Conservation (phyloP, 2,888 invertebrate genomes). For the Aphidoletes aphidimyza region DNA sequence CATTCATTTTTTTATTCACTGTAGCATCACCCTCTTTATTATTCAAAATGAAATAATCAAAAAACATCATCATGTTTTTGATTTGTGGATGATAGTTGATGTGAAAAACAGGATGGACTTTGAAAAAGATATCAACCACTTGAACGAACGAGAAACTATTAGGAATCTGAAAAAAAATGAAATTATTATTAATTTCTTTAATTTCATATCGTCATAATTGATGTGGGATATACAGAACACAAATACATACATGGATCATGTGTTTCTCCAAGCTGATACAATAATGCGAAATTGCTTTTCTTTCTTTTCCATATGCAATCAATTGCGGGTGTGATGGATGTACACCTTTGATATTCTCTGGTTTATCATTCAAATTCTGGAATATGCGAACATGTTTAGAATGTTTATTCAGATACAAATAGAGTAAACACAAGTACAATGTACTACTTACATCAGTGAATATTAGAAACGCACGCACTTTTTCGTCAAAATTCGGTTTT, state of each 20-base stretch:
- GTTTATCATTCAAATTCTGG: background rate
- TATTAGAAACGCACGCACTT: background rate
- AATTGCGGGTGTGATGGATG: background rate
- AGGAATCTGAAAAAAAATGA: background rate
- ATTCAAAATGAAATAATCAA: background rate
- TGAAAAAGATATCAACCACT: background rate
- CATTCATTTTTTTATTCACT: background rate
- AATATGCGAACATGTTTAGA: too few relatives aligned
- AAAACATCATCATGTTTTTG: slow-evolving; percentile 1
- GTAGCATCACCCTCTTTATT: background rate
- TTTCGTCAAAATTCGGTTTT: background rate
- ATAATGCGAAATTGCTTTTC: background rate
- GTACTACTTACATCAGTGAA: background rate
- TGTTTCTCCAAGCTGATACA: background rate
- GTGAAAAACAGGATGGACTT: background rate
- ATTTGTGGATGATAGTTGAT: background rate
- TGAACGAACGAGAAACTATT: background rate
- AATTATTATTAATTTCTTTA: background rate
- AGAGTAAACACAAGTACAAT: background rate
- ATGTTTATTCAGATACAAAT: too few relatives aligned
- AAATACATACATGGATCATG: background rate
- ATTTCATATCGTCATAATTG: too few relatives aligned
- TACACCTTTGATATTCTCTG: background rate
- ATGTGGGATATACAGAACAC: too few relatives aligned
- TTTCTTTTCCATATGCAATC: background rate